Evolutionary conservation across 2,113 vertebrate species (phyloP), one percentile per base, ranked within the genome.

Genomic region (Melanotaenia duboulayi): DNA sequence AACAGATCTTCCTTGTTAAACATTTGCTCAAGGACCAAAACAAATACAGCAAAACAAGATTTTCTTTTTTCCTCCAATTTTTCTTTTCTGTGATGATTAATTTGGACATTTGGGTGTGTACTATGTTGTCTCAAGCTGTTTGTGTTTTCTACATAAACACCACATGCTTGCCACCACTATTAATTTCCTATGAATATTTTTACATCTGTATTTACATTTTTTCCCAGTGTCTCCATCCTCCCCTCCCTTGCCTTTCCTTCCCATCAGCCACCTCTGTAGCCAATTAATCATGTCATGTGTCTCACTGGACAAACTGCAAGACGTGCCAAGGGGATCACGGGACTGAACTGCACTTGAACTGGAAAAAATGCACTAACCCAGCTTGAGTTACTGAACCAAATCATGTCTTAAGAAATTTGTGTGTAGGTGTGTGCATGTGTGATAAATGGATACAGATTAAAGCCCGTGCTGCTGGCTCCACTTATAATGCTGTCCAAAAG

Each of bases 291-390:
- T 71, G 77, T 55, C 62, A 61, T 68, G 49, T 8, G 13, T 81
- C 65, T 86, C 63, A 62, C 65, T 54, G 68, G 74, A 81, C 52
- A 20, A 58, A 80, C 81, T 56, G 64, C 52, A 12, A 68, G 64
- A 77, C 76, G 59, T n/a, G 66, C 74, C 68, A 59, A 74, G 71
- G 75, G 82, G 80, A 87, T 76, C 62, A 71, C 74, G 54, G 76
- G 66, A 82, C 88, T 88, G 88, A 90, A 92, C 89, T 88, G 86
- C 78, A 68, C 67, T 78, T 91, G 89, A 91, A 90, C 86, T 89
- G 81, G 77, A 83, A 87, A 63, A 65, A 57, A 48, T 37, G 37
- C 70, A 63, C 52, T 70, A 65, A 25, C 74, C 54, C 65, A 63
- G 78, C 68, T 42, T 22, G 40, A 76, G 67, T 50, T 64, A 76